Base-by-base conservation (phyloP, 2,888 invertebrate genomes). In the Ophonus ardosiacus region DNA sequence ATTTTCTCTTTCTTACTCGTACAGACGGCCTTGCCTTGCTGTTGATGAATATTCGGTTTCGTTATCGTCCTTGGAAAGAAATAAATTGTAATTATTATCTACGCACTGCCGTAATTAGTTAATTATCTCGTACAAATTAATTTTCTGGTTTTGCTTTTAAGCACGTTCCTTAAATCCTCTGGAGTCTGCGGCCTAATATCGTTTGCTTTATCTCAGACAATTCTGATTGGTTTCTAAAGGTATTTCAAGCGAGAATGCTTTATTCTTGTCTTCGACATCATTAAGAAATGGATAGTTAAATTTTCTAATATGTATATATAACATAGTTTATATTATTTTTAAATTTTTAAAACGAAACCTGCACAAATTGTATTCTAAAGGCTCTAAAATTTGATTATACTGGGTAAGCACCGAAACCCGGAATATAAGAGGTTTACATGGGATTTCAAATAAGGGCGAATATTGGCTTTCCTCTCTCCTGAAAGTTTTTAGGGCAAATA, bases 31-130 rank as follows among this genome's bases (percentile, higher is more conserved):
- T 13, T 8, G 43, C 43, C 10, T 24, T 31, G 78, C 56, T 57
- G 31, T 15, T 80, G 80, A 59, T 80, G 80, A 80, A 80, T 80
- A 80, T 80, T 80, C 61, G 18, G 40, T 61, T 80, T 80, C 61
- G 40, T 80, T 80, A 80, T 80, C 80, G 17, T n/a, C 31, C 17
- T 18, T 17, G 18, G 18, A 80, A 80, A 59, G 80, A 80, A 80
- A 80, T 80, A 80, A 80, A 80, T 80, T 80, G 80, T 61, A 80
- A 80, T 80, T 80, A 80, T 80, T 61, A 80, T 80, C 80, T 59
- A 80, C 80, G 61, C 38, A 59, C 80, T 61, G 61, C 61, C 43
- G 63, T 61, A 80, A 80, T 80, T 80, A 80, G 78, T 80, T 80
- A 80, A 80, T 80, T 80, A 61, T 80, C 80, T 80, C 40, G 61